Conservation (phyloP, 2,113 vertebrate species). For the Grammomys dolichurus region DNA sequence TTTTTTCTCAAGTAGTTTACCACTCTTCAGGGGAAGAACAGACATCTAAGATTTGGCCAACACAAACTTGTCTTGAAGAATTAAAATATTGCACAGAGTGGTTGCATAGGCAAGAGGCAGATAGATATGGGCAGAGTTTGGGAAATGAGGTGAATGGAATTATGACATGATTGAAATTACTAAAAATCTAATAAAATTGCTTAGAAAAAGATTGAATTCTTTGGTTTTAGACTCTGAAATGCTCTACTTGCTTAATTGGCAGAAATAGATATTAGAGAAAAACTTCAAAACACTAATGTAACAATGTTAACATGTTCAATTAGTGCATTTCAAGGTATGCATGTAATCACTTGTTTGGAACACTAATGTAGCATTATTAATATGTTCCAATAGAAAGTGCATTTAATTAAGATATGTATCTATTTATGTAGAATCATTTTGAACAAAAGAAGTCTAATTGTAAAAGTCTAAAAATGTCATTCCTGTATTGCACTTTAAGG, state of each 20-base stretch:
- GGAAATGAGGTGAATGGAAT: neutral
- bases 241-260: neutral
- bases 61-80: neutral
- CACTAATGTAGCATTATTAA: neutral
- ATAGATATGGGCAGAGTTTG: neutral
- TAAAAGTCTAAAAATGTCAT: neutral
- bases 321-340: neutral
- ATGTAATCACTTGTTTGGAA: too few species aligned
- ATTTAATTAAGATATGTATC: neutral
- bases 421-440: neutral
- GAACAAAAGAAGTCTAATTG: neutral
- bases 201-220: neutral
- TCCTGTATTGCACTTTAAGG: neutral
- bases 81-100: neutral
- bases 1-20: neutral
- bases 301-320: neutral
- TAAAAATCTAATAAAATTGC: neutral
- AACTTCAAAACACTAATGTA: neutral
- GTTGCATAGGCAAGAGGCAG: neutral
- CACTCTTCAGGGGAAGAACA: neutral
- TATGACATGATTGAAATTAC: neutral
- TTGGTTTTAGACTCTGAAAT: neutral
- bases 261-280: neutral
- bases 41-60: neutral
- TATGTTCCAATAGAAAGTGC: too few species aligned